Evolutionary conservation across 2,113 vertebrate species (phyloP), one percentile per base, ranked within the genome.

Genomic region (Eurystomus gularis): DNA sequence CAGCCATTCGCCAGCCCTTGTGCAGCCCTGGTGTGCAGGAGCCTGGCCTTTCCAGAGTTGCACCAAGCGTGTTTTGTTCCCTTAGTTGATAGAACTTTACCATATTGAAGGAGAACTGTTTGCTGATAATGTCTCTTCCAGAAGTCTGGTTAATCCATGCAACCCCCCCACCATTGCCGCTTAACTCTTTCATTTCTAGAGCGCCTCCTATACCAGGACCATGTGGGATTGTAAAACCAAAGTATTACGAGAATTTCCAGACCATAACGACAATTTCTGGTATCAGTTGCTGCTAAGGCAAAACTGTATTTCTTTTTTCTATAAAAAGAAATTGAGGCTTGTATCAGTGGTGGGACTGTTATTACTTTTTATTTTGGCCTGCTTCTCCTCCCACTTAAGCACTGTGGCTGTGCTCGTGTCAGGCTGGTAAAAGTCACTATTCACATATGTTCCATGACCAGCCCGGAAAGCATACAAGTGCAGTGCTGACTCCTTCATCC

Each of bases 121-220:
- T 20, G 11, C 66, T 69, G 61, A 23, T 3, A 49, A 10, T 6
- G 44, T 17, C 10, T 68, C 20, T 69, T 86, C 79, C 52, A 64
- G 68, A 68, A 78, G 23, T 65, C 58, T 39, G n/a, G 7, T 26
- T 82, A 64, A 66, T 57, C 75, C 40, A 4, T 19, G 68, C 66
- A 60, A 55, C 3, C 10, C 35, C 9, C 18, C 15, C 42, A 24
- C 46, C 6, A 13, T 81, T 86, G 49, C 46, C n/a, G 26, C 17
- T 95, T 95, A 95, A 91, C 92, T 84, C 91, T 78, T 95, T 48
- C 24, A 20, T 79, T 93, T 78, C 82, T 80, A 21, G 20, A 57
- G 17, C 9, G 6, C 25, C 29, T 20, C 17, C 46, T 25, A 17
- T 33, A 40, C 26, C 72, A 69, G 25, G 44, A 55, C n/a, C 24